Evolutionary conservation across 2,888 invertebrate species (phyloP).

Genomic region (Mycogona germanica): DNA sequence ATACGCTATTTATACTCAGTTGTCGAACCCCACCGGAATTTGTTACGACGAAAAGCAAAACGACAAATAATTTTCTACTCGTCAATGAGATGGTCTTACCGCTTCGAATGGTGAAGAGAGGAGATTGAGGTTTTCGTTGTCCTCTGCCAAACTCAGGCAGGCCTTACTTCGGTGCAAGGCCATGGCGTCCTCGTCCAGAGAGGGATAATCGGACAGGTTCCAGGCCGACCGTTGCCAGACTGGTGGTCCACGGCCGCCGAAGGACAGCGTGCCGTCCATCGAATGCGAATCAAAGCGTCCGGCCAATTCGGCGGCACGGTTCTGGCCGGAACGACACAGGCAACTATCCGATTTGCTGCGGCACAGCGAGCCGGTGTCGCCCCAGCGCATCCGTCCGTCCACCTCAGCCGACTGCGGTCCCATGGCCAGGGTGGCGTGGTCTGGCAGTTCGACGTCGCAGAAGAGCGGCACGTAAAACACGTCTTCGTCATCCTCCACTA

Average conservation of each 20-base stretch:
- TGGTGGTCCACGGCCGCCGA: background rate
- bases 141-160: slow-evolving; percentile 17
- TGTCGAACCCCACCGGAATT: no score
- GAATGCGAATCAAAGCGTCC: no score
- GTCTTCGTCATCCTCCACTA: slow-evolving; percentile 7
- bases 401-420: background rate
- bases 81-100: no score
- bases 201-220: slow-evolving; percentile 9
- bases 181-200: slow-evolving; percentile 3
- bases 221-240: slow-evolving; percentile 7
- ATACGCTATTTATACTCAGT: no score
- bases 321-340: background rate
- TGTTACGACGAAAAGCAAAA: no score
- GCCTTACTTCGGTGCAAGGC: slow-evolving; percentile 18
- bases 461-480: slow-evolving; percentile 10
- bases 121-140: slow-evolving; percentile 6
- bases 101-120: slow-evolving; percentile 6
- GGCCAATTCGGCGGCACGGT: no score
- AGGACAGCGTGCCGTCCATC: background rate
- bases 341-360: slow-evolving; percentile 15
- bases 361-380: background rate
- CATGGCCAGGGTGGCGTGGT: background rate
- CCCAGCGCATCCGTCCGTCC: background rate
- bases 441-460: background rate
- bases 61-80: no score